Percentiles rank a stretch among this genome's conserved stretches.
Conservation (phyloP, 2,888 invertebrate species). For the Tanytarsus gracilentus region DNA sequence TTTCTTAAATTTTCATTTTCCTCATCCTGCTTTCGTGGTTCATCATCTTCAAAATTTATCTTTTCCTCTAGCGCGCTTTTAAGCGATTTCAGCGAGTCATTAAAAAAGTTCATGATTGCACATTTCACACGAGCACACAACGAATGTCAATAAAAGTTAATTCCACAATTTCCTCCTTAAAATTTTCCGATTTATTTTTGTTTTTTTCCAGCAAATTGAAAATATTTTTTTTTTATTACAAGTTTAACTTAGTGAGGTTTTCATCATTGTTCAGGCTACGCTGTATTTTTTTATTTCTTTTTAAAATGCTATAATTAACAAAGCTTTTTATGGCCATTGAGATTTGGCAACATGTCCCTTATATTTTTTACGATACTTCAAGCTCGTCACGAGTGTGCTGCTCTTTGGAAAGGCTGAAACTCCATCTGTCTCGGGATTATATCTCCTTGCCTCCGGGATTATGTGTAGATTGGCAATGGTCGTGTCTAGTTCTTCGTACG, state of each 20-base stretch:
- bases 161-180: background rate
- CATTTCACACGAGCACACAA: background rate
- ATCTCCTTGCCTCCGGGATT: conserved; percentile 69
- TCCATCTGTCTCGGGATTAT: conserved; percentile 77
- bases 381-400: conserved; percentile 73
- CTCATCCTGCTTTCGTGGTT: background rate
- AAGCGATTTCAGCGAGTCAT: conserved; percentile 22
- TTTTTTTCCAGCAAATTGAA: background rate
- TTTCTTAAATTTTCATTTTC: conserved; percentile 10
- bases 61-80: conserved; percentile 23
- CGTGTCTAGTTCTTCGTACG: conserved; percentile 65
- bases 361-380: conserved; percentile 75
- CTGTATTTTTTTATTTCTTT: too few relatives aligned
- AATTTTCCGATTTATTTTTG: background rate
- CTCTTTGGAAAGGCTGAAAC: conserved; percentile 75
- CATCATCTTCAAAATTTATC: conserved; percentile 10
- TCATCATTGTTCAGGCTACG: too few relatives aligned
- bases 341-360: conserved; percentile 57
- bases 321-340: conserved; percentile 48
- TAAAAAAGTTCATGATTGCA: conserved; percentile 17
- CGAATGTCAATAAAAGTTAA: background rate
- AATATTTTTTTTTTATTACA: too few relatives aligned
- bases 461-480: conserved; percentile 83
- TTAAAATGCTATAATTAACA: background rate
- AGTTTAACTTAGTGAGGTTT: too few relatives aligned